phyloP scores from a whole-genome alignment of 1,140 invertebrate species.

The Drosophila obscura region DNA sequence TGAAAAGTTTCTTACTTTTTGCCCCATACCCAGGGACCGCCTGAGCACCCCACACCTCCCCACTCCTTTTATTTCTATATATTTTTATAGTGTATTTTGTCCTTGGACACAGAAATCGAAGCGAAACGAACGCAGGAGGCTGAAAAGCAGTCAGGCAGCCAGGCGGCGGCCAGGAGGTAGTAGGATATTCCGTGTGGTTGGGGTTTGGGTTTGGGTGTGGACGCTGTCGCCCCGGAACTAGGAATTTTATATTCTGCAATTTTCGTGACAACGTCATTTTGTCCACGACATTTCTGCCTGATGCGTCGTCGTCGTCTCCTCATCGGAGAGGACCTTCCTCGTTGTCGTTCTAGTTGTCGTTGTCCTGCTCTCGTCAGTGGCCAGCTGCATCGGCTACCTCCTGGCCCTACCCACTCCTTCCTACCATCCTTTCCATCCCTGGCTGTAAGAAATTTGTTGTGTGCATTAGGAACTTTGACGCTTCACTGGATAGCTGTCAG shows the following conservation, averaged over 20 bases:
- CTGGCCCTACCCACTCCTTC: background rate
- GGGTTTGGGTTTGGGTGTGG: conserved; percentile 56
- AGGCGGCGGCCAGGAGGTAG: conserved; percentile 41
- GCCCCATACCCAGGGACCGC: conserved; percentile 8
- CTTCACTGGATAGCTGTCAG: conserved; percentile 79
- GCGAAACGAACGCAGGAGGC: conserved; percentile 5
- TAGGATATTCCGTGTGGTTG: conserved; percentile 63
- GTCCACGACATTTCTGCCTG: conserved; percentile 81
- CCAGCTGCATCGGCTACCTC: conserved; percentile 42
- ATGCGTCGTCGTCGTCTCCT: conserved; percentile 53
- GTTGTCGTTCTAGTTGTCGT: conserved; percentile 32
- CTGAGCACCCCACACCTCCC: background rate
- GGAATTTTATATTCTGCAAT: conserved; percentile 83
- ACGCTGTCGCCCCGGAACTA: conserved; percentile 67
- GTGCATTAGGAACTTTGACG: conserved; percentile 83
- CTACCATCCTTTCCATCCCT: conserved; percentile 22
- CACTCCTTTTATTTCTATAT: conserved; percentile 57
- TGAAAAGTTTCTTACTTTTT: conserved; percentile 79
- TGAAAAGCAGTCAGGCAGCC: too few relatives aligned
- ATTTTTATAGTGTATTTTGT: conserved; percentile 70
- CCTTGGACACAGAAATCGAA: conserved; percentile 75
- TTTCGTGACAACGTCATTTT: conserved; percentile 84
- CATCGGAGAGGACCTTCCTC: conserved; percentile 18
- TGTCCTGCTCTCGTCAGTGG: conserved; percentile 53
- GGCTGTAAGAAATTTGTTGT: conserved; percentile 83